Conservation (phyloP, 92 coral and sea anemone genomes). For the Palythoa heliodiscus region DNA sequence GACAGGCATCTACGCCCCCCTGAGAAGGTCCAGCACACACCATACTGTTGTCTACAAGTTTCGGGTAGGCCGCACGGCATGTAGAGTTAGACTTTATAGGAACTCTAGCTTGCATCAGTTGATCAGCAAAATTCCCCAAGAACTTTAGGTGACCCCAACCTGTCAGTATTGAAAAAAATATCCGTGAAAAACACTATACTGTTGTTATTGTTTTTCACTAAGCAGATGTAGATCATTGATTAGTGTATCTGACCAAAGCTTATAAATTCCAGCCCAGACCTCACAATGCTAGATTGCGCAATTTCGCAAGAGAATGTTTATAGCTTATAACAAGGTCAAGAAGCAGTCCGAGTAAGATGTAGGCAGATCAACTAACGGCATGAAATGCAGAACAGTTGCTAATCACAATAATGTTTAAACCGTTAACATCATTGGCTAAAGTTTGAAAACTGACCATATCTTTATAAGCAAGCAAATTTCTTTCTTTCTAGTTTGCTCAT, state of each 20-base stretch:
- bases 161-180: not conserved
- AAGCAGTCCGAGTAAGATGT: too few relatives aligned
- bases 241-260: not conserved
- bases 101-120: slow-evolving; percentile 1
- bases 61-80: not conserved
- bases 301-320: too few relatives aligned
- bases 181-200: not conserved
- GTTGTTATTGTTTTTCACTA: not conserved
- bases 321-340: too few relatives aligned
- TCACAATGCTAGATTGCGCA: too few relatives aligned
- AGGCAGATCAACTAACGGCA: too few relatives aligned
- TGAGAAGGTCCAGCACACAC: slow-evolving; percentile 30
- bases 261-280: too few relatives aligned
- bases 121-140: not conserved
- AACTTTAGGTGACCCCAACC: slow-evolving; percentile 8
- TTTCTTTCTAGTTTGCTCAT: too few relatives aligned
- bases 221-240: not conserved
- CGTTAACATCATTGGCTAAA: too few relatives aligned
- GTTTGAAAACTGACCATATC: too few relatives aligned
- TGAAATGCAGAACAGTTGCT: too few relatives aligned
- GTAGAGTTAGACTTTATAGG: slow-evolving; percentile 11
- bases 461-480: too few relatives aligned
- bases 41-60: slow-evolving; percentile 7
- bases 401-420: too few relatives aligned
- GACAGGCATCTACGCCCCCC: slow-evolving; percentile 21